These are phyloP conservation scores for Oscheius sp. DNA, from an alignment of 2,888 invertebrate genomes.

Conservation along the genomic window DNA sequence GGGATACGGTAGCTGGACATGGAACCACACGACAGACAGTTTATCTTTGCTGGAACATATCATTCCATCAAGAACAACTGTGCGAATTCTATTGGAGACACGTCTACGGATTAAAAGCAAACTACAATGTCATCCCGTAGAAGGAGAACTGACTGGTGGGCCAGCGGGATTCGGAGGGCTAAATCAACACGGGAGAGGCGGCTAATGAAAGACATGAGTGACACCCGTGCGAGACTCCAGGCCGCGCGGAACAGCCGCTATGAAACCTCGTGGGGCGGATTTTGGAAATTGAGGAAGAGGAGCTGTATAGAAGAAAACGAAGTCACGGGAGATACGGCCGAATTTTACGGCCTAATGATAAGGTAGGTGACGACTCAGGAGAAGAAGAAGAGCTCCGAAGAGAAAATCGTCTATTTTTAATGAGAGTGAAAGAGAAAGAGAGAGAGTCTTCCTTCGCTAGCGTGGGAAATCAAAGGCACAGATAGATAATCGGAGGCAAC, in stretches of 20 bases:
- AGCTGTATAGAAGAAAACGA: not conserved
- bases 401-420: not conserved
- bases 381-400: not conserved
- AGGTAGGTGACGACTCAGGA: not conserved
- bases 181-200: conserved; percentile 37
- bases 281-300: not conserved
- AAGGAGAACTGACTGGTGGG: not conserved
- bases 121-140: too few species aligned
- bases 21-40: not conserved
- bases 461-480: not conserved
- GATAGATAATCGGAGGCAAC: not conserved
- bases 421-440: not conserved
- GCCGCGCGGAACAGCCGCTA: not conserved
- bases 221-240: conserved; percentile 33
- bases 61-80: not conserved
- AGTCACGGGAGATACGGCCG: not conserved
- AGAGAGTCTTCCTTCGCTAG: not conserved
- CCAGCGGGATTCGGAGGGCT: conserved; percentile 37
- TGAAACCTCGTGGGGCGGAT: conserved; percentile 9
- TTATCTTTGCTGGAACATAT: not conserved
- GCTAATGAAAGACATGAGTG: conserved; percentile 41
- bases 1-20: conserved; percentile 3
- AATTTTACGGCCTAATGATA: not conserved
- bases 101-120: too few species aligned
- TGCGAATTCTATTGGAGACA: too few species aligned